A percentile compares a stretch with the other conserved stretches of the same genome.
phyloP scores from a whole-genome alignment of 1,140 invertebrate genomes.

The Ostrea denselamellosa region DNA sequence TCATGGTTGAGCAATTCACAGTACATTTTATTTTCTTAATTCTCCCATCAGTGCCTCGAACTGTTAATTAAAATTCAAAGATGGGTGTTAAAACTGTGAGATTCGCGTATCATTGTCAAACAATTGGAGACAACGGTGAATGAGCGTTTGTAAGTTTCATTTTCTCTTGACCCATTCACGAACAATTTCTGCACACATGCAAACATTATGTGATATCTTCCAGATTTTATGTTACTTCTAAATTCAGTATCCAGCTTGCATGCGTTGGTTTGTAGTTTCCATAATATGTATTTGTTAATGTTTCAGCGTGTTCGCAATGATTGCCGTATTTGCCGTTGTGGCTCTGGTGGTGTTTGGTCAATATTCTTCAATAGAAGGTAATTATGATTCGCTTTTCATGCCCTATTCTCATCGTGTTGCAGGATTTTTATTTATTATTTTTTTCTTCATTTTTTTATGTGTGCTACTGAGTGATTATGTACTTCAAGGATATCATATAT shows the following conservation, averaged over 20 bases:
- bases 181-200: not conserved
- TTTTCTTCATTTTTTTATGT: not conserved
- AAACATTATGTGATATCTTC: no score
- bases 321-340: conserved; percentile 28
- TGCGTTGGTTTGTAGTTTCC: not conserved
- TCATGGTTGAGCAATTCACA: conserved; percentile 1
- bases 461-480: not conserved
- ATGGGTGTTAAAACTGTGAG: not conserved
- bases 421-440: not conserved
- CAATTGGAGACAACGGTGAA: conserved; percentile 21
- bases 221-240: no score
- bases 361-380: not conserved
- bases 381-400: not conserved
- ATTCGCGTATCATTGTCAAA: not conserved
- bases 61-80: not conserved
- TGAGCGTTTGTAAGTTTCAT: conserved; percentile 29
- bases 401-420: no score
- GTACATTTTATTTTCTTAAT: not conserved
- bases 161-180: not conserved
- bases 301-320: conserved; percentile 18
- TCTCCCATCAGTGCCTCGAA: not conserved
- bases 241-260: not conserved
- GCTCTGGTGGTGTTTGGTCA: not conserved
- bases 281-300: not conserved
- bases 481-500: not conserved